phyloP scores from a whole-genome alignment of 92 coral and sea anemone species.

The Bergia puertoricense region DNA sequence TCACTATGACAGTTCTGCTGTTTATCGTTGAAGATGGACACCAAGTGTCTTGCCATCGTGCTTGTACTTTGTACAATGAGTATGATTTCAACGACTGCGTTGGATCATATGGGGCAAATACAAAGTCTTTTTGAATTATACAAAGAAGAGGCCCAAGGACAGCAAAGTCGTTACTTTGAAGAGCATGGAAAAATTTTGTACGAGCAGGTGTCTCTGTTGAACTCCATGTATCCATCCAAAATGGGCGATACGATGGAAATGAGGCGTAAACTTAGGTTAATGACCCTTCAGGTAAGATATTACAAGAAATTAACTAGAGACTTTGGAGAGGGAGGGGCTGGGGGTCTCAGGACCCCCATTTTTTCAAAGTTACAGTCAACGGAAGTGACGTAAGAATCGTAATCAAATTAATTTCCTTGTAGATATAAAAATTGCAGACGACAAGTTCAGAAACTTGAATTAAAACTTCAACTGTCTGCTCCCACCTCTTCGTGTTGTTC shows the following conservation, averaged over 20 bases:
- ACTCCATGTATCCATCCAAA: neutral
- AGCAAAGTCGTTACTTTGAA: neutral
- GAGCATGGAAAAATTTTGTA: neutral
- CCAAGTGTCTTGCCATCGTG: neutral
- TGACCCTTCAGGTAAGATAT: neutral
- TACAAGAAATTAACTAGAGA: too few relatives aligned
- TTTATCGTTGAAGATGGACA: neutral
- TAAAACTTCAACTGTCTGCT: too few relatives aligned
- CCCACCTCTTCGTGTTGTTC: too few relatives aligned
- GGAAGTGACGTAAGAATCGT: too few relatives aligned
- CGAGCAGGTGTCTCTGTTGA: slow-evolving; percentile 1
- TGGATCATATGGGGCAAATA: neutral
- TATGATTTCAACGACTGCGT: neutral
- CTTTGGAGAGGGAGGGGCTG: too few relatives aligned
- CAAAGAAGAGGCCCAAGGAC: neutral
- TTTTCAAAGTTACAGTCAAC: too few relatives aligned
- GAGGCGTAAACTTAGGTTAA: neutral
- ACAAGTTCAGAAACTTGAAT: too few relatives aligned
- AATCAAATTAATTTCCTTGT: too few relatives aligned
- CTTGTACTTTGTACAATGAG: neutral
- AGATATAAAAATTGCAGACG: too few relatives aligned
- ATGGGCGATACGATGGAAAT: neutral
- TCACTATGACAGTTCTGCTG: neutral
- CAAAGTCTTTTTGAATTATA: neutral
- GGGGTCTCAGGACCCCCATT: too few relatives aligned